Evolutionary conservation across 1,140 invertebrate species (phyloP), one percentile per base, ranked within the genome.

Genomic region (Lordiphosa collinella): DNA sequence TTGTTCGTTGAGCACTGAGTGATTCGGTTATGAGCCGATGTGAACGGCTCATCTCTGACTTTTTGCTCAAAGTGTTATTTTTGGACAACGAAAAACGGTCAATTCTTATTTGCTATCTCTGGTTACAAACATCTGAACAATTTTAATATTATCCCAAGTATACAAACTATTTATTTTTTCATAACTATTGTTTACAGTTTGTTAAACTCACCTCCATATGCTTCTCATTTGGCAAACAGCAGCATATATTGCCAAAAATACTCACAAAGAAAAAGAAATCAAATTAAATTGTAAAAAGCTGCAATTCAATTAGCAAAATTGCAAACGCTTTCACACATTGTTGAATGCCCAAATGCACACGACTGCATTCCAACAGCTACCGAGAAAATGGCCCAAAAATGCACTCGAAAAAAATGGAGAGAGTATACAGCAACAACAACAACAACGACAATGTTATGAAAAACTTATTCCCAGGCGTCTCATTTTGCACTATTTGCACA

Each of bases 271-370:
- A 4, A 32, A 32, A 47, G 43, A 54, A 32, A 37, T 47, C 11
- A 67, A 67, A 63, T 58, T 31, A 72, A 67, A 56, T 67, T 67
- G 53, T 56, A 46, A 53, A 56, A 53, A 43, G 40, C 32, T 61
- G 37, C 62, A 63, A 63, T 79, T 79, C 68, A 79, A 79, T 78
- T 79, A 78, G 59, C 50, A 37, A 73, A 73, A 78, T 64, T 59
- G 63, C 56, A 78, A 72, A 63, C 68, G 64, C 56, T 73, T 79
- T 79, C 76, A 79, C 74, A 68, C 74, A 73, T 79, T 56, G 73
- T 59, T 72, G 49, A 78, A 79, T 79, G 62, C 54, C 56, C 49
- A 78, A 78, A 67, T 72, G 57, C 54, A 63, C 54, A 72, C 38
- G 56, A 25, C 22, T 25, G 22, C 22, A 25, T 25, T 25, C 22